These are phyloP conservation scores for Buphagus erythrorhynchus DNA, from an alignment of 2,797 vertebrate genomes.

Conservation along the genomic window DNA sequence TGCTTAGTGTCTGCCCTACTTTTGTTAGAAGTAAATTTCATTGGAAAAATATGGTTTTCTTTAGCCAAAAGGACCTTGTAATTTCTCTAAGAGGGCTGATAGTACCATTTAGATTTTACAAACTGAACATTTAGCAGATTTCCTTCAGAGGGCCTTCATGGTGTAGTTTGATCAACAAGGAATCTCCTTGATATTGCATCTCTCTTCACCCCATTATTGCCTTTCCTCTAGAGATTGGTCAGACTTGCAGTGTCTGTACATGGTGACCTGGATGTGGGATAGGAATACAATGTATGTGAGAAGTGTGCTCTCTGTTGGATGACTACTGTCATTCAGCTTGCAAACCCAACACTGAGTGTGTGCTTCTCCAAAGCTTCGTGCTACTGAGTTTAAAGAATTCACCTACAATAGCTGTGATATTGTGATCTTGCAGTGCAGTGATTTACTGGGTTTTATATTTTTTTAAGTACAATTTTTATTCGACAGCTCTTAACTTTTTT, in stretches of 20 bases:
- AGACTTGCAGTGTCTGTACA: not conserved
- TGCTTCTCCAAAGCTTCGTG: not conserved
- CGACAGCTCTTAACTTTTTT: not conserved
- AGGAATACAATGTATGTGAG: not conserved
- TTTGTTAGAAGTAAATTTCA: not conserved
- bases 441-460: not conserved
- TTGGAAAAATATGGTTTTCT: not conserved
- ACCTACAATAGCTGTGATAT: not conserved
- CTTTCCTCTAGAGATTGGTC: not conserved
- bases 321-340: not conserved
- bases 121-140: not conserved
- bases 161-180: not conserved
- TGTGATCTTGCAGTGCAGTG: not conserved
- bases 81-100: not conserved
- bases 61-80: not conserved
- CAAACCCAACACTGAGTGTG: fast-evolving
- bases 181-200: not conserved
- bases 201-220: not conserved
- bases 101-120: not conserved
- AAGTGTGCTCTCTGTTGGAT: not conserved
- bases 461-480: not conserved
- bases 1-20: not conserved
- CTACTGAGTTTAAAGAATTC: not conserved
- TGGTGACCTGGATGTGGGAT: not conserved
- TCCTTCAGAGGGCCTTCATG: not conserved